phyloP scores from a whole-genome alignment of 2,113 vertebrate genomes.

The Phylloscopus trochiloides region DNA sequence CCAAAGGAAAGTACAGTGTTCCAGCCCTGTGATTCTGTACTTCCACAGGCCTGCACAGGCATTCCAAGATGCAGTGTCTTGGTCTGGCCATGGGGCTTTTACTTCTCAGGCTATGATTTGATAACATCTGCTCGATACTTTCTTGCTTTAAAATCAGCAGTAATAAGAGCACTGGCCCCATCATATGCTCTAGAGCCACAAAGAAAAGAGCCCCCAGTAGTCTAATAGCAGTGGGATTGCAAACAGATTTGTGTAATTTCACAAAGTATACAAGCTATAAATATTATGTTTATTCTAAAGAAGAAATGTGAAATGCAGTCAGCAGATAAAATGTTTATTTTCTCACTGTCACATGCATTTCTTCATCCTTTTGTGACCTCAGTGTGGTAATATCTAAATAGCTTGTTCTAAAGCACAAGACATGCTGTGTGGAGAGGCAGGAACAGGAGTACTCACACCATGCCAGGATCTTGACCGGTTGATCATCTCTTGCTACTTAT shows the following conservation, averaged over 20 bases:
- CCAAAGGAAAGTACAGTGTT: neutral
- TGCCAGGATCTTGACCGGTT: neutral
- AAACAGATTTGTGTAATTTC: neutral
- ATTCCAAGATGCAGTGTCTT: neutral
- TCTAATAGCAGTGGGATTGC: neutral
- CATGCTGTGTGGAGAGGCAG: neutral
- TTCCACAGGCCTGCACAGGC: neutral
- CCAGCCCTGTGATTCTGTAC: neutral
- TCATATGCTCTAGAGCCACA: neutral
- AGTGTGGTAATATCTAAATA: neutral
- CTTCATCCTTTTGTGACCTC: neutral
- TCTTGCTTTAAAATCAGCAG: neutral
- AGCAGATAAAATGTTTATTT: neutral
- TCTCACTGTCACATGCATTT: neutral
- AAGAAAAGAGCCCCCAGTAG: neutral
- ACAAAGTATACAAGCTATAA: neutral
- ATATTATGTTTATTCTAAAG: neutral
- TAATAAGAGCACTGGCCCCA: neutral
- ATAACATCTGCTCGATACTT: neutral
- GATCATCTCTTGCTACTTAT: constrained; percentile 28
- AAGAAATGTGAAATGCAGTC: neutral
- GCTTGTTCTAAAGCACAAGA: neutral
- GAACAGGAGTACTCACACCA: neutral
- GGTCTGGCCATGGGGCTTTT: neutral
- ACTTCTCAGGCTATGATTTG: neutral